phyloP scores from a whole-genome alignment of 2,113 vertebrate genomes.

The Gambusia affinis region DNA sequence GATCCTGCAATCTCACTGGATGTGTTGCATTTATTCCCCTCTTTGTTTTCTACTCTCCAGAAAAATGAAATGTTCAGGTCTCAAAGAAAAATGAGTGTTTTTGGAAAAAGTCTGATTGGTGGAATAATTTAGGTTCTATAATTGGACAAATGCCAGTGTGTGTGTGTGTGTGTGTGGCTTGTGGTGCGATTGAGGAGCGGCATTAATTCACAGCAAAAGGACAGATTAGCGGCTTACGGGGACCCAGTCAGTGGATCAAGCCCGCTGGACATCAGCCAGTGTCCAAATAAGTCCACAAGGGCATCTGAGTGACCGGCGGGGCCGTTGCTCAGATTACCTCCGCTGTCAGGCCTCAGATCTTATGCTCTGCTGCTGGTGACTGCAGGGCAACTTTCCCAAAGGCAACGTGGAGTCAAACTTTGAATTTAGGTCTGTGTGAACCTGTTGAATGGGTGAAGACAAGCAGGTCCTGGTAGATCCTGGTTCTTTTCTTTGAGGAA shows the following conservation, averaged over 20 bases:
- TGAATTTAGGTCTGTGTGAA: background rate
- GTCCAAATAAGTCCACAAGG: constrained; percentile 78
- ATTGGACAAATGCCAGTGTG: no score
- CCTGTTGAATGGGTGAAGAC: background rate
- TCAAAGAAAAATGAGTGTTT: no score
- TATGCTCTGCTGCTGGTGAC: background rate
- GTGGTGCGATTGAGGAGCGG: constrained; percentile 35
- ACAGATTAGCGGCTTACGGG: constrained; percentile 65
- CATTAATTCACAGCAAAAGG: constrained; percentile 59
- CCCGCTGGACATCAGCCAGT: constrained; percentile 65
- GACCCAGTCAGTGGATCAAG: constrained; percentile 58
- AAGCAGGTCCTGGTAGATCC: background rate
- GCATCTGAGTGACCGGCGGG: constrained; percentile 69
- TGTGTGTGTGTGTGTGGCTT: background rate
- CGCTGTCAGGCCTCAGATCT: background rate
- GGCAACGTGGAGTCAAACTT: background rate
- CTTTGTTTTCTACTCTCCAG: no score
- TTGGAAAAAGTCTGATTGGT: no score
- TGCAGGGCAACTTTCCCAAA: background rate
- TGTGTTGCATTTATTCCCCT: no score
- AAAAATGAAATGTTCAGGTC: no score
- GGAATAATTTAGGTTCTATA: no score
- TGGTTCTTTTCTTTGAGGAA: constrained; percentile 15
- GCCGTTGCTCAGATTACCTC: constrained; percentile 40
- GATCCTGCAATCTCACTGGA: no score